These are phyloP conservation scores for Gambusia holbrooki DNA, from an alignment of 2,113 vertebrate species.

Conservation along the genomic window DNA sequence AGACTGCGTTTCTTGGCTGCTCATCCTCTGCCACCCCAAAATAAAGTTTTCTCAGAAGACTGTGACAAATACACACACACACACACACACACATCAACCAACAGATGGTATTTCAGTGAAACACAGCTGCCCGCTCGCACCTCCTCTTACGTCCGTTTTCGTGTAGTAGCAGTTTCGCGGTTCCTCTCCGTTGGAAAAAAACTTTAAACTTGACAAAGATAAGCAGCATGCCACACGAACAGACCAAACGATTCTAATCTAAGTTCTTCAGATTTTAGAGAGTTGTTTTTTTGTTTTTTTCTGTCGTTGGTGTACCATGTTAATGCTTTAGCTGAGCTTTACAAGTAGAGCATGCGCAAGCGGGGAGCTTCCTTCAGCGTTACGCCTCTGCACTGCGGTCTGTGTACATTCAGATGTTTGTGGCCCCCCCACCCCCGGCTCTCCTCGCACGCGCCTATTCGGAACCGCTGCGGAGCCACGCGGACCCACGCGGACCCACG, in stretches of 20 bases:
- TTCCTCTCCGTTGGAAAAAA: conserved; percentile 22
- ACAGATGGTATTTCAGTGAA: conserved; percentile 53
- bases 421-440: conserved; percentile 19
- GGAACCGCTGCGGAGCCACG: neutral
- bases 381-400: conserved; percentile 21
- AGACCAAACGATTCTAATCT: conserved; percentile 44
- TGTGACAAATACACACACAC: conserved; percentile 66
- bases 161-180: conserved; percentile 42
- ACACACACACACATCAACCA: neutral
- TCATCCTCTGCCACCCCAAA: conserved; percentile 49
- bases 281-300: conserved; percentile 17
- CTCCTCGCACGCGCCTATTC: neutral
- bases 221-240: conserved; percentile 73
- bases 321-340: conserved; percentile 51
- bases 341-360: conserved; percentile 10
- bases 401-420: conserved; percentile 55
- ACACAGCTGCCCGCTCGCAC: conserved; percentile 61
- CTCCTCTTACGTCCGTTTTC: conserved; percentile 29
- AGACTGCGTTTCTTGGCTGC: conserved; percentile 45
- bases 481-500: conserved; percentile 18
- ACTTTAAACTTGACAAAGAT: conserved; percentile 35
- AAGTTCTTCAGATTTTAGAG: conserved; percentile 42
- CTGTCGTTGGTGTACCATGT: conserved; percentile 46
- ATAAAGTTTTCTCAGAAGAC: conserved; percentile 77
- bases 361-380: conserved; percentile 38